Conservation (phyloP, 2,888 invertebrate species). For the Cephus rjabovi region DNA sequence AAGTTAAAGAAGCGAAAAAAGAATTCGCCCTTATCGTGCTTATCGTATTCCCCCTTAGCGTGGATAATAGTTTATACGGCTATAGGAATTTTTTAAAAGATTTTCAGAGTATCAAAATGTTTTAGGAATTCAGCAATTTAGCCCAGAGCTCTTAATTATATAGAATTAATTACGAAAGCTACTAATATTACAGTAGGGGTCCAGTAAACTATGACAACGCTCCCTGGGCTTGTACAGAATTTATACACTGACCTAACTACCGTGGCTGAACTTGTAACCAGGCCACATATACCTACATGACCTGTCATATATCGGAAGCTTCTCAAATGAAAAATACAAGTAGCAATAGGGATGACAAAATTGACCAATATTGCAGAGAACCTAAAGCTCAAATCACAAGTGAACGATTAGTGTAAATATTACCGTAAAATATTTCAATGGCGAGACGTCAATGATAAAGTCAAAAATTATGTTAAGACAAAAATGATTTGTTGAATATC, state of each 20-base stretch:
- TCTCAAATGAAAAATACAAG: neutral
- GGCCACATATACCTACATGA: neutral
- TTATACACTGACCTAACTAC: constrained; percentile 34
- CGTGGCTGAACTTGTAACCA: neutral
- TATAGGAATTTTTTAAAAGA: neutral
- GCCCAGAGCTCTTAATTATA: constrained; percentile 27
- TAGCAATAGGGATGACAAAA: neutral
- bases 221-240: constrained; percentile 48
- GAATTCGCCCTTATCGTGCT: neutral
- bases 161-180: constrained; percentile 42
- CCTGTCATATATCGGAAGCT: neutral
- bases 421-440: neutral
- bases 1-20: neutral
- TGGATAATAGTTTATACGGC: neutral
- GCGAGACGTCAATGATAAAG: neutral
- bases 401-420: no score
- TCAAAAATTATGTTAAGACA: neutral
- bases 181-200: constrained; percentile 47
- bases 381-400: neutral
- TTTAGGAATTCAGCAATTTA: neutral
- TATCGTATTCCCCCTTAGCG: no score
- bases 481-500: neutral
- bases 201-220: constrained; percentile 45
- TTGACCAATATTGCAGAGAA: neutral
- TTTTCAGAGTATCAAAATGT: neutral